Conservation (phyloP, 2,113 vertebrate genomes). For the Protobothrops flavoviridis region DNA sequence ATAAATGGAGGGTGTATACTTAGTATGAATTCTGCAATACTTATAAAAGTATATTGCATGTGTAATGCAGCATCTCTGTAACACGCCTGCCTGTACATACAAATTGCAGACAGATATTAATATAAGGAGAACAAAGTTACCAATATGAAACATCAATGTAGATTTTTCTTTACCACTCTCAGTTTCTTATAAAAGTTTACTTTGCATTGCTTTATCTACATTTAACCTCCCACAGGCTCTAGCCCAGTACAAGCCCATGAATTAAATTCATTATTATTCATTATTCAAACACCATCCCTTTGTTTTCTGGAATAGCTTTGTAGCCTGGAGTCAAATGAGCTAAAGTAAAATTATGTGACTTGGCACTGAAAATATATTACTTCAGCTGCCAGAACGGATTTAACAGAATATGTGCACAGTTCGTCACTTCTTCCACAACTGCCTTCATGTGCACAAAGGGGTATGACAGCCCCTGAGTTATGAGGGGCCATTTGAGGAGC, state of each 20-base stretch:
- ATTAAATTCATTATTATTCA: conserved; percentile 80
- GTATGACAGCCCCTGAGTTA: conserved; percentile 76
- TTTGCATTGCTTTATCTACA: conserved; percentile 62
- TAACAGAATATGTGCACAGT: conserved; percentile 74
- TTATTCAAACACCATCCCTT: conserved; percentile 73
- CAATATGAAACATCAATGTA: conserved; percentile 13
- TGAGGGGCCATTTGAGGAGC: conserved; percentile 75
- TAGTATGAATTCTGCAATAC: background rate
- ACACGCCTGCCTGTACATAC: background rate
- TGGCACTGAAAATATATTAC: conserved; percentile 80
- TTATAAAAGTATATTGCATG: conserved; percentile 21
- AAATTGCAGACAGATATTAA: background rate
- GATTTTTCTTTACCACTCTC: background rate
- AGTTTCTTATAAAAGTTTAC: conserved; percentile 58
- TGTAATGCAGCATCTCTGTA: background rate
- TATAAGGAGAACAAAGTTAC: conserved; percentile 27
- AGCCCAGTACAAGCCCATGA: conserved; percentile 63
- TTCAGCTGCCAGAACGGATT: conserved; percentile 80
- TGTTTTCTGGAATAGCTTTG: conserved; percentile 80
- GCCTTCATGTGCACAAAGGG: conserved; percentile 70
- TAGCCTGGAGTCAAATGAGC: conserved; percentile 80
- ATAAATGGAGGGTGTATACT: background rate
- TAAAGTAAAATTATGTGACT: conserved; percentile 83
- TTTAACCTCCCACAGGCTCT: conserved; percentile 60
- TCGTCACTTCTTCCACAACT: conserved; percentile 75